phyloP scores from a whole-genome alignment of 2,797 vertebrate genomes.

The Leucoraja ocellata region DNA sequence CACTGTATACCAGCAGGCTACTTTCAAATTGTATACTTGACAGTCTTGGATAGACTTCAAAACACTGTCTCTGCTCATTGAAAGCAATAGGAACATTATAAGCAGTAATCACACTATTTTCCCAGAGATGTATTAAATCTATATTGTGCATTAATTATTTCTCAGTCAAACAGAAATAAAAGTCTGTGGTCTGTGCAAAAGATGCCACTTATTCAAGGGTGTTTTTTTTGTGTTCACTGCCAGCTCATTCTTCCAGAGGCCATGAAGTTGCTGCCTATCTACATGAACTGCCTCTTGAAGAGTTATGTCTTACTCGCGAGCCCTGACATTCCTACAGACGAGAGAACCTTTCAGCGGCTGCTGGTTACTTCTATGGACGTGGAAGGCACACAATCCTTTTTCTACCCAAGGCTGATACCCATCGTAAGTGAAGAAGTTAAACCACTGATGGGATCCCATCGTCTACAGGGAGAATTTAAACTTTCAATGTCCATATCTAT shows the following conservation, averaged over 20 bases:
- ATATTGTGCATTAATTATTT: background rate
- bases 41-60: conserved; percentile 4
- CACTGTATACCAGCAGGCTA: background rate
- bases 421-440: conserved; percentile 60
- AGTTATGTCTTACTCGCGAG: conserved; percentile 69
- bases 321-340: conserved; percentile 74
- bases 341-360: conserved; percentile 73
- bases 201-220: background rate
- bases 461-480: too few relatives aligned
- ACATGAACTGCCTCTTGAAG: conserved; percentile 89
- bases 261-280: conserved; percentile 91
- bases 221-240: conserved; percentile 37
- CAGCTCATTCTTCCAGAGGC: conserved; percentile 88
- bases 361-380: conserved; percentile 79
- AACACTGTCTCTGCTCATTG: background rate
- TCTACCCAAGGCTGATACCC: conserved; percentile 83
- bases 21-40: background rate
- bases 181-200: background rate
- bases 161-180: background rate
- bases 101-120: background rate
- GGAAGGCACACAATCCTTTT: conserved; percentile 77
- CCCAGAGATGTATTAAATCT: background rate
- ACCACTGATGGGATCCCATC: background rate
- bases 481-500: too few relatives aligned
- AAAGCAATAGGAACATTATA: background rate